Evolutionary conservation across 1,140 invertebrate genomes (phyloP), one percentile per base, ranked within the genome.

Genomic region (Luehdorfia chinensis): DNA sequence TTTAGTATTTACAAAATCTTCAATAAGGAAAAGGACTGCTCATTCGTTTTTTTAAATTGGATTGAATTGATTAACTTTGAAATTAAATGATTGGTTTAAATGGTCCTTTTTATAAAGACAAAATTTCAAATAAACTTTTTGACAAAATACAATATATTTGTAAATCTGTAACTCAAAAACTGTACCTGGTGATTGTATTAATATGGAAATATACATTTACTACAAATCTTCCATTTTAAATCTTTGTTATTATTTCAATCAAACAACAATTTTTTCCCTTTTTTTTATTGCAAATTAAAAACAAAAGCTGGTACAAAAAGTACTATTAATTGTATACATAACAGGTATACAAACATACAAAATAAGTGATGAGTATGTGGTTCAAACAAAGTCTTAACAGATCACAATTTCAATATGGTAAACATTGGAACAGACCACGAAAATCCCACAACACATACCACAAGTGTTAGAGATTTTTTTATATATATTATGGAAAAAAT

Each of bases 111-210:
- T 43, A 21, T 61, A 54, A 53, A 59, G 48, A 54, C 55, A 60
- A 70, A 69, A 65, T 66, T 55, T 51, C 43, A 64, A 64, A 61
- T 61, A 64, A 62, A 53, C 18, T 61, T 60, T 74, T 70, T 78
- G 75, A 77, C 74, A 69, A 70, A 57, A 64, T 59, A 67, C 54
- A 63, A 66, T 72, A 72, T 73, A 72, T 76, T 80, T 75, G 68
- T 76, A 78, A 76, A 76, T 69, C 64, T 73, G 62, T 76, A 73
- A 77, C 74, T 80, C 70, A 69, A 75, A 75, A 79, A 73, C 76
- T 78, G 81, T 85, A 85, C 81, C 81, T 85, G 81, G 73, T 80
- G 75, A 83, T 83, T 83, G 77, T 81, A 80, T 79, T 74, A 63
- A 80, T 75, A 80, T 66, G 62, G 64, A 77, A 84, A 85, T 85